Evolutionary conservation across 1,140 invertebrate species (phyloP).

Genomic region (Saccostrea echinata): DNA sequence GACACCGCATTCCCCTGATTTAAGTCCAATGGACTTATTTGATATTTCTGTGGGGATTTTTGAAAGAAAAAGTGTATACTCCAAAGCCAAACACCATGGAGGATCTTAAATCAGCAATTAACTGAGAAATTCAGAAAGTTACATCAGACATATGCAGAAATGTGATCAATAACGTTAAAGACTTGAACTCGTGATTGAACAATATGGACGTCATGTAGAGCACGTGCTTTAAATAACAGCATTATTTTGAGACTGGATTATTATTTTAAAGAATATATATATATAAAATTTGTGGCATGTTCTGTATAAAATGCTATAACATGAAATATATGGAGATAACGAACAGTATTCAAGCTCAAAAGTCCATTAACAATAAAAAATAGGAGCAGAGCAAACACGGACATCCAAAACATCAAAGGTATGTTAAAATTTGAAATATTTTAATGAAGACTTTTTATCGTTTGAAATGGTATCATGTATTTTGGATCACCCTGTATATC

Average conservation of each 20-base stretch:
- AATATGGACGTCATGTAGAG: constrained; percentile 6
- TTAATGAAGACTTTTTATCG: too few species aligned
- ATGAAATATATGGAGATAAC: too few species aligned
- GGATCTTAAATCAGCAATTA: constrained; percentile 13
- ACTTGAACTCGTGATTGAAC: neutral
- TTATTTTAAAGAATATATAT: neutral
- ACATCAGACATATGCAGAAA: neutral
- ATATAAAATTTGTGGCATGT: neutral
- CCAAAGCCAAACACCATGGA: neutral
- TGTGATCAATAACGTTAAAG: neutral
- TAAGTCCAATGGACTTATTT: neutral
- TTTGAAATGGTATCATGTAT: too few species aligned
- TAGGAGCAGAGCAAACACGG: too few species aligned
- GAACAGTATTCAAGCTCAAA: too few species aligned
- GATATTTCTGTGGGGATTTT: constrained; percentile 1
- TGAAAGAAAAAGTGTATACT: neutral
- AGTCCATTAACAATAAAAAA: too few species aligned
- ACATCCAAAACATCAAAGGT: too few species aligned
- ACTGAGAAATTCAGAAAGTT: neutral
- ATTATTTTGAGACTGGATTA: neutral
- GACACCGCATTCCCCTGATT: constrained; percentile 11
- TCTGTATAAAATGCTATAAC: neutral
- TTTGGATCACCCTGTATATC: too few species aligned
- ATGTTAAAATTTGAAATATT: too few species aligned
- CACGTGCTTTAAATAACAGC: neutral